These are phyloP conservation scores for Notiomystis cincta DNA, from an alignment of 2,113 vertebrate genomes.

Conservation along the genomic window DNA sequence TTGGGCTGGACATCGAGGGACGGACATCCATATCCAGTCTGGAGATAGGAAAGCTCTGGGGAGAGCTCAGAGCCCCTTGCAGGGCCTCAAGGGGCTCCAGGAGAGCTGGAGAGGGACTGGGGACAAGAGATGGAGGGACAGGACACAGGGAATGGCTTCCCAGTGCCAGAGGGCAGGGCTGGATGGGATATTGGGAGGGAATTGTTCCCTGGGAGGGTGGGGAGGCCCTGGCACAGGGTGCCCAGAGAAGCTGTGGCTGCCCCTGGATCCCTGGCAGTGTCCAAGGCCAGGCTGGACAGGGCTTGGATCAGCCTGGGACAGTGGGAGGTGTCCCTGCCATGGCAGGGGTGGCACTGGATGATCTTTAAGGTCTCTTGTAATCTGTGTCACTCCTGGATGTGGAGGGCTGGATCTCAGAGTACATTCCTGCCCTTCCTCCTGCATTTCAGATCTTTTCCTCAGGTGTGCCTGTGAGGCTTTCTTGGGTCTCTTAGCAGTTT, in stretches of 20 bases:
- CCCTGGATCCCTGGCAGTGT: neutral
- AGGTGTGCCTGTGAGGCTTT: neutral
- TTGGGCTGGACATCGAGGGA: neutral
- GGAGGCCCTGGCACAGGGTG: neutral
- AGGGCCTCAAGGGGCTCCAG: neutral
- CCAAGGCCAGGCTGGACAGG: neutral
- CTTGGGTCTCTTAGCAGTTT: neutral
- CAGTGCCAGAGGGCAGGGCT: fast-evolving
- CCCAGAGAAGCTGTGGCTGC: neutral
- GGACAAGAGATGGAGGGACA: neutral
- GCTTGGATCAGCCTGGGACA: neutral
- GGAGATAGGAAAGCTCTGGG: neutral
- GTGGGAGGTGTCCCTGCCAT: neutral
- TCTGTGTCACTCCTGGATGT: neutral
- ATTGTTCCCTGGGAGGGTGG: neutral
- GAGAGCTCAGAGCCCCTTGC: fast-evolving
- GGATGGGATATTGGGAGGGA: neutral
- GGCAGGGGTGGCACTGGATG: neutral
- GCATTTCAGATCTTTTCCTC: neutral
- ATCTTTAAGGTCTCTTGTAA: fast-evolving
- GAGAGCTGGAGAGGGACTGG: neutral
- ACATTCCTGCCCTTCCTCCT: neutral
- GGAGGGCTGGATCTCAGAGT: neutral
- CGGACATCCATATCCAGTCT: neutral
- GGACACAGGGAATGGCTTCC: neutral